Base-by-base conservation (phyloP, 2,888 invertebrate genomes). In the Heliconius sara region DNA sequence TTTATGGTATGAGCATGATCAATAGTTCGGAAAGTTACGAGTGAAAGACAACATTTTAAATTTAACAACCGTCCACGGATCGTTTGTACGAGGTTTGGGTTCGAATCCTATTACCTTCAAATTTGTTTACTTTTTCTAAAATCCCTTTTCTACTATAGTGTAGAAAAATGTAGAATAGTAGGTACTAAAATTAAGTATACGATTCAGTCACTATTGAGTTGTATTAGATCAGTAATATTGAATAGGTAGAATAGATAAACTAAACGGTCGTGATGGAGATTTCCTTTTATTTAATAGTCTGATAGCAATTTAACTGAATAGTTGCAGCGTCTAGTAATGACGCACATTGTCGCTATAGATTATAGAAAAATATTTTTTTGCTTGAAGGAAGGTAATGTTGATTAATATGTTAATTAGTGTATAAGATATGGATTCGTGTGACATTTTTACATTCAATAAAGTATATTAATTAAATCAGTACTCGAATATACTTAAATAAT, bases 241-340 rank as follows among this genome's bases (percentile, higher is more conserved):
- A 16, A 71, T n/a, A 71, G 47, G 71, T 27, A 47, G n/a, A 30
- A 73, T 72, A 57, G 30, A 72, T 68, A 34, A 39, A n/a, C 39
- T 68, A 39, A 68, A 34, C 72, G 30, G 6, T 57, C 52, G 52
- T 34, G 72, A 72, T 72, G 57, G 57, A 72, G 72, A 72, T 72
- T 72, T 72, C 72, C 72, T 72, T 72, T 72, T 72, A 22, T 72
- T 57, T 52, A 57, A 72, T 72, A 72, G 52, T 72, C 52, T 57
- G n/a, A 43, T 71, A 71, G 27, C 43, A 57, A 43, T 60, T 60
- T 34, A 73, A 73, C 30, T 27, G 25, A 60, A 70, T 70, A 39
- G n/a, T 27, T 43, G 65, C 66, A 12, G 65, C 22, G 34, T 39
- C 73, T 65, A 34, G 30, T 60, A 73, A 73, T 73, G 52, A 52